These are phyloP conservation scores for Struthio camelus DNA, from an alignment of 2,113 vertebrate species.

Conservation along the genomic window DNA sequence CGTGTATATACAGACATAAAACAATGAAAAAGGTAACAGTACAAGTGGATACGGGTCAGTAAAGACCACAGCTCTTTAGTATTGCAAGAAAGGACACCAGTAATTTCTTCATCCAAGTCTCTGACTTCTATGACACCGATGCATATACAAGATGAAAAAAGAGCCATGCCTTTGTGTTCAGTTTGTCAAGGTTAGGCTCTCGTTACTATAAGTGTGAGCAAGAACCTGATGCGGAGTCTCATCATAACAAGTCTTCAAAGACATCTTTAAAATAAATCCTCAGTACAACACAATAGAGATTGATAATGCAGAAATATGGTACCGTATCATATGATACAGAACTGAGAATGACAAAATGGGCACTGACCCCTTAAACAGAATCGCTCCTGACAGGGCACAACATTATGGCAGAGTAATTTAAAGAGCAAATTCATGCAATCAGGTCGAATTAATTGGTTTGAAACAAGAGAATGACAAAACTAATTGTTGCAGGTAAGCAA, in stretches of 20 bases:
- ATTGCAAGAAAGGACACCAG: background rate
- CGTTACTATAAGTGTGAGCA: background rate
- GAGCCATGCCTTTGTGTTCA: background rate
- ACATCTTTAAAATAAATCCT: background rate
- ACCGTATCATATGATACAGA: background rate
- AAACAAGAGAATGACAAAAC: constrained; percentile 7
- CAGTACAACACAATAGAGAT: background rate
- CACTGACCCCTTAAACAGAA: background rate
- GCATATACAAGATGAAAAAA: background rate
- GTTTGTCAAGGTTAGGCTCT: background rate
- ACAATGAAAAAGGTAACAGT: background rate
- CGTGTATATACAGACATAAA: background rate
- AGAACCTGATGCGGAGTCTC: background rate
- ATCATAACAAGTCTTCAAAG: background rate
- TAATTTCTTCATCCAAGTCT: background rate
- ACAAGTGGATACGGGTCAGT: background rate
- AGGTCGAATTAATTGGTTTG: constrained; percentile 5
- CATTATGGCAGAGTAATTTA: background rate
- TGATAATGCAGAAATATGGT: background rate
- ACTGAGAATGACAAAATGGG: constrained; percentile 21
- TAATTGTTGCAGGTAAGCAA: background rate
- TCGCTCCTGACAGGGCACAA: background rate
- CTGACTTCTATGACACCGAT: background rate
- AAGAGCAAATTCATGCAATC: constrained; percentile 11
- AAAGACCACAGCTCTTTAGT: background rate